Evolutionary conservation across 2,797 vertebrate species (phyloP), one percentile per base, ranked within the genome.

Genomic region (Scyliorhinus canicula): DNA sequence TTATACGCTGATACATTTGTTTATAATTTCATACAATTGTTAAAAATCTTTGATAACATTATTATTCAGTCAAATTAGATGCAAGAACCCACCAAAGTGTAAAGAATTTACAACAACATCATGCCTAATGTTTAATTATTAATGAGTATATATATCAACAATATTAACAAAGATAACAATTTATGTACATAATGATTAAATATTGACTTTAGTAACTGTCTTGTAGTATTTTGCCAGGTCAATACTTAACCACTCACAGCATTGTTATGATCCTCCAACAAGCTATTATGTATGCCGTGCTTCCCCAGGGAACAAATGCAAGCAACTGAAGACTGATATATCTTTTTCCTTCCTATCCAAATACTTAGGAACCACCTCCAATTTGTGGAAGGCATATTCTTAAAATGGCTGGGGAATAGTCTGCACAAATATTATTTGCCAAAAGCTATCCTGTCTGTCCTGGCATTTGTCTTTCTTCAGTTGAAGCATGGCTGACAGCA

Each of bases 341-440:
- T 35, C 60, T 57, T n/a, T 90, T 90, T 90, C 86, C 86, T 93
- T 67, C 63, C 60, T 93, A 65, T 93, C 91, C 44, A 67, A 93
- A 69, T 67, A 69, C n/a, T 40, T 93, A 16, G 44, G 88, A 93
- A 65, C 63, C 65, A 47, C 60, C 24, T 63, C 57, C n/a, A 67
- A 93, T n/a, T 91, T 52, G 52, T 88, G 85, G 52, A 88, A 52
- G 85, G 35, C 50, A 90, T 31, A 35, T 90, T 90, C 86, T 90
- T 6, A 90, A 90, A 21, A 12, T 55, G 85, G 52, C 85, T 88
- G 85, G 85, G 50, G 26, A 88, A 90, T 90, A 57, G 84, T 55
- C 50, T 86, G 84, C 52, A 86, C n/a, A n/a, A n/a, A n/a, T n/a
- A n/a, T n/a, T n/a, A n/a, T n/a, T n/a, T n/a, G n/a, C n/a, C n/a